phyloP scores from a whole-genome alignment of 1,140 invertebrate species.

The Caenorhabditis elegans region WBcel235 BX284603.4:4472501-4473000 shows the following conservation, averaged over 20 bases:
- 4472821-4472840: slow-evolving; percentile 5
- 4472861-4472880: slow-evolving; percentile 6
- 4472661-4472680: neutral
- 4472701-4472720: slow-evolving; percentile 1
- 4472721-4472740: neutral
- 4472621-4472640: slow-evolving; percentile 31
- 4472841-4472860: slow-evolving; percentile 7
- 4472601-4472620: slow-evolving; percentile 40
- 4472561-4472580: slow-evolving; percentile 32
- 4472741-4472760: slow-evolving; percentile 6
- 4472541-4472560: neutral
- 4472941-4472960: neutral
- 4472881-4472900: slow-evolving; percentile 12
- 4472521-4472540: neutral
- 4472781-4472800: too few relatives aligned
- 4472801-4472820: neutral
- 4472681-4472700: neutral
- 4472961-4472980: neutral
- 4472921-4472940: slow-evolving; percentile 1
- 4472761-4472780: neutral
- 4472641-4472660: too few relatives aligned
- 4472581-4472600: slow-evolving; percentile 37
- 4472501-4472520: slow-evolving; percentile 13
- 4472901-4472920: slow-evolving; percentile 22
- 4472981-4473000: neutral